Percentiles rank a stretch among this genome's conserved stretches.
Evolutionary conservation across 2,888 invertebrate species (phyloP).

Genomic region (Dioctria linearis): DNA sequence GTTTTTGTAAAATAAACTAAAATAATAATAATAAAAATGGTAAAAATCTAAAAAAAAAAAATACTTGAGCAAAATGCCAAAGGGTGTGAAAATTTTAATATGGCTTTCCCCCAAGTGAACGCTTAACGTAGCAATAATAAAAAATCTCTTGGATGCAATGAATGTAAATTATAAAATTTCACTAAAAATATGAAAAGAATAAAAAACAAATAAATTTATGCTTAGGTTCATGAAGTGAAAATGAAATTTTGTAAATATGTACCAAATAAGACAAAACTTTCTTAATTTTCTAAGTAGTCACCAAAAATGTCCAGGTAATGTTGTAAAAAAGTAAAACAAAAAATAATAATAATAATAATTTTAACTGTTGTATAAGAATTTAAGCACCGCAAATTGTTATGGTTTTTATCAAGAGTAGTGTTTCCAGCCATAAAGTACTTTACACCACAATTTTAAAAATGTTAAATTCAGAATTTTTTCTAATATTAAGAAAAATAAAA

Average conservation of each 20-base stretch:
- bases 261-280: not conserved
- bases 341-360: not conserved
- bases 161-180: constrained; percentile 34
- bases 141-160: constrained; percentile 35
- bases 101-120: constrained; percentile 18
- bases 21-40: not conserved
- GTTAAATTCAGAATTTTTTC: not conserved
- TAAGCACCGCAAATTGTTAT: constrained; percentile 16
- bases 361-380: constrained; percentile 43
- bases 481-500: not conserved
- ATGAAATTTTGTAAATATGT: constrained; percentile 30
- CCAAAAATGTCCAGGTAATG: constrained; percentile 34
- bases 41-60: constrained; percentile 6
- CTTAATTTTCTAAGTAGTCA: constrained; percentile 42
- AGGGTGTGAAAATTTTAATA: constrained; percentile 17
- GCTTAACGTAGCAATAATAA: constrained; percentile 46
- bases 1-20: constrained; percentile 26
- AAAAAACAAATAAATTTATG: constrained; percentile 9
- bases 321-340: constrained; percentile 23
- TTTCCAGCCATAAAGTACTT: not conserved
- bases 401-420: not conserved
- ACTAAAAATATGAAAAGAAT: constrained; percentile 11
- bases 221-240: constrained; percentile 3
- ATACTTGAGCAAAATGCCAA: constrained; percentile 40
- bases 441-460: not conserved